Percentiles rank a stretch among this genome's conserved stretches.
Conservation (phyloP, 2,113 vertebrate species). For the Hypanus sabinus region DNA sequence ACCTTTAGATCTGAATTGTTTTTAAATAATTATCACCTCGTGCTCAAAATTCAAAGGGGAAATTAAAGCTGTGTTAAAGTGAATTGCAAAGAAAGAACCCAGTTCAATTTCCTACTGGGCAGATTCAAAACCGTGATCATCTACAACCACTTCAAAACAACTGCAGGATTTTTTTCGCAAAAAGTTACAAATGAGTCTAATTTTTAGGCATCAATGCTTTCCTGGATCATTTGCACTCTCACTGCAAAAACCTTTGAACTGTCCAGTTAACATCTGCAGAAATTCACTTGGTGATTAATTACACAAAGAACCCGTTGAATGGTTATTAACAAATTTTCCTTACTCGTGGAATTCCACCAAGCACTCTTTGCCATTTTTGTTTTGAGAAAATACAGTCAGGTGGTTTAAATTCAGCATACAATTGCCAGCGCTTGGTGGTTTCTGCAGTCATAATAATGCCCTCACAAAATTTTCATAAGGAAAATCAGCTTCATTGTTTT, state of each 20-base stretch:
- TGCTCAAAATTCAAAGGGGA: too few species aligned
- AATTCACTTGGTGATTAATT: not conserved
- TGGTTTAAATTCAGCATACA: not conserved
- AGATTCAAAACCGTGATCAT: too few species aligned
- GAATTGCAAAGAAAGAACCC: too few species aligned
- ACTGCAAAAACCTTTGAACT: not conserved
- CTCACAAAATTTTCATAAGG: not conserved
- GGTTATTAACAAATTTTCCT: not conserved
- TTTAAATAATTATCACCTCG: too few species aligned
- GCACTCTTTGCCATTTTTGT: not conserved
- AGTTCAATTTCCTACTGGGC: too few species aligned
- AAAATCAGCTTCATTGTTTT: not conserved
- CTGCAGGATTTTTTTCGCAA: too few species aligned
- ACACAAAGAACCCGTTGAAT: not conserved
- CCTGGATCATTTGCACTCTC: not conserved
- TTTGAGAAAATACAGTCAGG: not conserved
- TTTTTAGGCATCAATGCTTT: not conserved
- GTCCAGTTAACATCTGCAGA: not conserved
- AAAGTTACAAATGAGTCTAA: too few species aligned
- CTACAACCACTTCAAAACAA: too few species aligned
- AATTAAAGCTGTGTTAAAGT: too few species aligned
- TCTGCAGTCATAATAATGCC: not conserved
- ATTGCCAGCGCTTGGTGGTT: not conserved
- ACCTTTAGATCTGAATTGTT: too few species aligned
- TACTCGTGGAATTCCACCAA: not conserved